Conservation (phyloP, 2,888 invertebrate genomes). For the Euphydryas editha region DNA sequence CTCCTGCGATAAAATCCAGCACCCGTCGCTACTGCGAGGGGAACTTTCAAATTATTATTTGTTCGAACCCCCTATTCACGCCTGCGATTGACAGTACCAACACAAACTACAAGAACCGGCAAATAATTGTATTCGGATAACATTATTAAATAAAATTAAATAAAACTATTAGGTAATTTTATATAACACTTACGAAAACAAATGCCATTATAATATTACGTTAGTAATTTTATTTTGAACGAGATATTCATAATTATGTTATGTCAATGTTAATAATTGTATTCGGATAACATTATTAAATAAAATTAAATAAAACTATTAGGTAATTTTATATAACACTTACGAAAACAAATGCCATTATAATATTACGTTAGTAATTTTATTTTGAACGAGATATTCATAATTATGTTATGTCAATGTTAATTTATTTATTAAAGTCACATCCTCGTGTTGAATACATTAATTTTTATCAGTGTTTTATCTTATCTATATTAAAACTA, state of each 20-base stretch:
- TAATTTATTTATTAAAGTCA: not conserved
- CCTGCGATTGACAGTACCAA: slow-evolving; percentile 28
- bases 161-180: not conserved
- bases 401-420: not conserved
- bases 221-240: not conserved
- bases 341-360: not conserved
- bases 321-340: not conserved
- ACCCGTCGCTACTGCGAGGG: slow-evolving; percentile 55
- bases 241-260: not conserved
- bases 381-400: not conserved
- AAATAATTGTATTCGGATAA: not conserved
- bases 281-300: not conserved
- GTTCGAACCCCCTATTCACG: slow-evolving; percentile 55
- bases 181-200: not conserved
- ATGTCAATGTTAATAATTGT: not conserved
- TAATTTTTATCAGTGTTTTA: not conserved
- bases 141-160: not conserved
- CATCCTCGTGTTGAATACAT: not conserved
- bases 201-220: not conserved
- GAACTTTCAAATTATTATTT: slow-evolving; percentile 65
- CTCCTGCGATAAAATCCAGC: slow-evolving; percentile 64
- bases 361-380: not conserved
- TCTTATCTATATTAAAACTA: not conserved
- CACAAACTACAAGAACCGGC: too few relatives aligned
- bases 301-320: not conserved